Percentiles rank a stretch among this genome's conserved stretches.
Conservation (phyloP, 2,797 vertebrate genomes). For the Enteromius treurensis region DNA sequence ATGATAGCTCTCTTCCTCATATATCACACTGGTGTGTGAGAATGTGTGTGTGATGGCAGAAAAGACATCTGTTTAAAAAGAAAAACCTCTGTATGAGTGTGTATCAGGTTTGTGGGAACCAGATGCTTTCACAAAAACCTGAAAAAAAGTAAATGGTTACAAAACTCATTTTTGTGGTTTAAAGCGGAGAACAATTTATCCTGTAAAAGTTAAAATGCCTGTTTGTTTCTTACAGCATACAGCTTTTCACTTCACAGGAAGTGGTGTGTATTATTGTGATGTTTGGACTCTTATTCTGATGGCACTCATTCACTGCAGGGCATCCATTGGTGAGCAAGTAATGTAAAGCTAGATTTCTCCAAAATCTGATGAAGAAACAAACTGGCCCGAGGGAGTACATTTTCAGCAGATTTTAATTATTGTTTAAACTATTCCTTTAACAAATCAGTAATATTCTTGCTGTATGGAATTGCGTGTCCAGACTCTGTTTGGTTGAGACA, state of each 20-base stretch:
- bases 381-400: background rate
- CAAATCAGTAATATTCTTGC: conserved; percentile 1
- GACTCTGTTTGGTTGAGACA: background rate
- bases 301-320: background rate
- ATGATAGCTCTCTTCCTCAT: conserved; percentile 69
- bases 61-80: conserved; percentile 34
- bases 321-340: background rate
- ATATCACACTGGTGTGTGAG: conserved; percentile 57
- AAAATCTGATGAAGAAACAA: background rate
- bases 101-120: background rate
- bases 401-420: background rate
- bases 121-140: conserved; percentile 2
- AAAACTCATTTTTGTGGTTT: background rate
- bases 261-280: background rate
- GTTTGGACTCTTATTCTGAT: background rate
- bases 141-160: background rate
- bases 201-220: background rate
- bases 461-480: background rate
- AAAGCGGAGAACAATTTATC: background rate
- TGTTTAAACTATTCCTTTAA: background rate
- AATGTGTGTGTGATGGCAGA: conserved; percentile 5
- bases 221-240: background rate
- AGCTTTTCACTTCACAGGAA: background rate
- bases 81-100: conserved; percentile 6
- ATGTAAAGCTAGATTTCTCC: background rate